Evolutionary conservation across 2,797 vertebrate genomes (phyloP).

Genomic region (Pelodytes ibericus): DNA sequence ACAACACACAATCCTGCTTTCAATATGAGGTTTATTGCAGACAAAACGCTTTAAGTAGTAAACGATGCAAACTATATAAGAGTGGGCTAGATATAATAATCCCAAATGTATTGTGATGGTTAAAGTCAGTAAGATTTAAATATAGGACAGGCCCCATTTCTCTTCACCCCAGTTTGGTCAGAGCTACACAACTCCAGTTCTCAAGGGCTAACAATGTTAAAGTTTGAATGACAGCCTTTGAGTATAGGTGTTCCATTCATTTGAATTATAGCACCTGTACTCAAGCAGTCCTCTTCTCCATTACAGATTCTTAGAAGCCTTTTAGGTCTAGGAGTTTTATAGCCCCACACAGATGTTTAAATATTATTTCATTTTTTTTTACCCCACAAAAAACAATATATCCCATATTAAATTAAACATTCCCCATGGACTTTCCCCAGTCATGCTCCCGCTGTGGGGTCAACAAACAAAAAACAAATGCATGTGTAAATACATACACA

Average conservation of each 20-base stretch:
- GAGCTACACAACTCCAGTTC: not conserved
- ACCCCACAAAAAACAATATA: not conserved
- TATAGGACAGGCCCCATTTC: not conserved
- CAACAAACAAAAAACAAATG: conserved; percentile 8
- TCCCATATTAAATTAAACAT: conserved; percentile 7
- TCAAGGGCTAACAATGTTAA: not conserved
- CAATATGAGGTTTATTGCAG: conserved; percentile 31
- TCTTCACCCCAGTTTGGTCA: not conserved
- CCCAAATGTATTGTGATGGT: not conserved
- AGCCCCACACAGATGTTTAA: not conserved
- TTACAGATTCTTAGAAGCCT: not conserved
- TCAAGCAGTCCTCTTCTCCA: no score
- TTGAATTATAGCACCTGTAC: not conserved
- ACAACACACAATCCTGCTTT: conserved; percentile 8
- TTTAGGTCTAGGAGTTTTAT: not conserved
- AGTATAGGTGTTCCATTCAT: not conserved
- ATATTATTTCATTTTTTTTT: not conserved
- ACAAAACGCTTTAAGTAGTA: conserved; percentile 11
- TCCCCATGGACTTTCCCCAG: not conserved
- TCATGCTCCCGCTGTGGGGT: not conserved
- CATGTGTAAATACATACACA: conserved; percentile 7
- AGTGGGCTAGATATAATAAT: not conserved
- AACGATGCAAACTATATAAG: not conserved
- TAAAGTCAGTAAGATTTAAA: not conserved
- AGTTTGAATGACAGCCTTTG: not conserved